Evolutionary conservation across 2,113 vertebrate genomes (phyloP), one percentile per base, ranked within the genome.

Genomic region (Brachypodius melanocephalos): DNA sequence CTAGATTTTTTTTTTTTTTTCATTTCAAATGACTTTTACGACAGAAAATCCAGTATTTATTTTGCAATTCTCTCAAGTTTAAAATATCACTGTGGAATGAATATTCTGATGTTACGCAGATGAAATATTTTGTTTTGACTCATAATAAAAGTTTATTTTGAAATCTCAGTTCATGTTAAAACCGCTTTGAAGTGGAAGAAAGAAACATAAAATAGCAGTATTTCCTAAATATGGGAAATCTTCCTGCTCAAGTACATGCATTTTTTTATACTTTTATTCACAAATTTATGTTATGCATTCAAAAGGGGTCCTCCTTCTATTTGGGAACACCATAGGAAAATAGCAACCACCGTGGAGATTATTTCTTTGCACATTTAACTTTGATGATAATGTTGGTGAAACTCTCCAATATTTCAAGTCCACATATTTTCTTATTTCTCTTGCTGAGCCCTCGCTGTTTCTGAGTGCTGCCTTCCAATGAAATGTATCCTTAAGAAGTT

Each of bases 121-220:
- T 74, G 63, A 92, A 88, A 95, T 80, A 22, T 73, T 95, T 91
- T 93, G 77, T 88, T 96, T 96, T 83, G 69, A 91, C 82, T 93
- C 72, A 89, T 63, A 89, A 92, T 54, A 93, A 76, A 86, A 81
- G 49, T 91, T 93, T 85, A 76, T 82, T 96, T 91, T 93, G 67
- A 83, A 89, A 72, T 76, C 34, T 87, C 61, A 40, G 57, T 62
- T 95, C 29, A 48, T 43, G 42, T 73, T 93, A 90, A 85, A 94
- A 54, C 25, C 1, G 0, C 38, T 91, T 90, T 82, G 42, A 94
- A 93, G 90, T 10, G 38, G 31, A 55, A 80, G 38, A 94, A 87
- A 69, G 18, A 79, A 58, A 43, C 10, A 51, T 45, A 67, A 90
- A 92, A 73, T 45, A 66, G 5, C 40, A 54, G 29, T 65, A 16